A percentile compares a stretch with the other conserved stretches of the same genome.
These are phyloP conservation scores for Apodemia zela DNA, from an alignment of 2,888 invertebrate genomes.

Conservation along the genomic window DNA sequence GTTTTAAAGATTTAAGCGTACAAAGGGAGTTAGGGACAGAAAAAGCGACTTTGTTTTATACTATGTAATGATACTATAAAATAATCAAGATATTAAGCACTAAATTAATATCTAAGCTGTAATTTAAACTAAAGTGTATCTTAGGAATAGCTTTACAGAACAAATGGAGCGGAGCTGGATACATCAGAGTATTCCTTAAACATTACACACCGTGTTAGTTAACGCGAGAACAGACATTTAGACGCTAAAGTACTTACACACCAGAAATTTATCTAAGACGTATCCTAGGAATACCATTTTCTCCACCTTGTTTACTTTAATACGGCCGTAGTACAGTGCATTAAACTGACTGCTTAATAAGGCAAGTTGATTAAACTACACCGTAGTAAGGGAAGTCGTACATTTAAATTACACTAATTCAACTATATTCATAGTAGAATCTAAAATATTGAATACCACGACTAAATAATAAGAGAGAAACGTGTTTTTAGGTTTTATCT, in stretches of 20 bases:
- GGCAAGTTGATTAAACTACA: conserved; percentile 30
- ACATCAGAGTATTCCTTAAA: not conserved
- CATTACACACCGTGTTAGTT: not conserved
- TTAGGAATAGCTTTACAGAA: not conserved
- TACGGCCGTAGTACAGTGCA: conserved; percentile 19
- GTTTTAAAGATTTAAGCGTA: too few species aligned
- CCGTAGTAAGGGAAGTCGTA: not conserved
- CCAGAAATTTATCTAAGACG: not conserved
- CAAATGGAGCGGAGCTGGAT: not conserved
- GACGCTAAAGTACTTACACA: not conserved
- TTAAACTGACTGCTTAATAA: conserved; percentile 32
- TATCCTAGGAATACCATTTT: conserved; percentile 16
- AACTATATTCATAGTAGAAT: too few species aligned
- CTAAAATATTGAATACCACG: too few species aligned
- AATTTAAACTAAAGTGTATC: not conserved
- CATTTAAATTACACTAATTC: not conserved
- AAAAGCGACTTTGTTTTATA: too few species aligned
- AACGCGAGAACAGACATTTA: not conserved
- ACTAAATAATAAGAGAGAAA: too few species aligned
- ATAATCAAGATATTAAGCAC: not conserved
- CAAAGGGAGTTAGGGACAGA: too few species aligned
- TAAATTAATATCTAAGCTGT: not conserved
- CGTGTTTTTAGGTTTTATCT: too few species aligned
- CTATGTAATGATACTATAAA: too few species aligned
- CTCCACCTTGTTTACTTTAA: conserved; percentile 21